phyloP scores from a whole-genome alignment of 2,888 invertebrate genomes.

The Erebia aethiops region DNA sequence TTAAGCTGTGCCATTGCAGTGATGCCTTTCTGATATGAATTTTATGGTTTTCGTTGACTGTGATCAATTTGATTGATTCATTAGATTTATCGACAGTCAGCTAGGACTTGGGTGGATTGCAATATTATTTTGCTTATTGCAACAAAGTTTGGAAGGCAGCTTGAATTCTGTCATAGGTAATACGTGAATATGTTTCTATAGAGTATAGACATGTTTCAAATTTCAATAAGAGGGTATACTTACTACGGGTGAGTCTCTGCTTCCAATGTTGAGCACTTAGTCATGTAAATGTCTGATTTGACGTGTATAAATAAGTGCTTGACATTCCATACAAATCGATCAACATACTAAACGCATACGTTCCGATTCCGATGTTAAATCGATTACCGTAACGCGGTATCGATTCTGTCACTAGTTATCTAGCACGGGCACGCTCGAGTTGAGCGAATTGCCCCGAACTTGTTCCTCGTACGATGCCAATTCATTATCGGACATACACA shows the following conservation, averaged over 20 bases:
- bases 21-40: too few species aligned
- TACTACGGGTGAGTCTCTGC: not conserved
- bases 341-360: slow-evolving; percentile 23
- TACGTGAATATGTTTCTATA: too few species aligned
- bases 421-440: slow-evolving; percentile 54
- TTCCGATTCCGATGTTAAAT: slow-evolving; percentile 32
- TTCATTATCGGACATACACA: slow-evolving; percentile 77
- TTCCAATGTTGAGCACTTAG: not conserved
- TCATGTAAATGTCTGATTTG: not conserved
- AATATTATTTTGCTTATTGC: too few species aligned
- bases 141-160: not conserved
- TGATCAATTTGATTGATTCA: too few species aligned
- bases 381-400: slow-evolving; percentile 40
- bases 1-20: too few species aligned
- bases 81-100: not conserved
- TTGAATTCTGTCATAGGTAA: not conserved
- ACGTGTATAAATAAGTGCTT: slow-evolving; percentile 6
- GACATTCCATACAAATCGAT: slow-evolving; percentile 30
- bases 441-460: slow-evolving; percentile 68
- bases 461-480: slow-evolving; percentile 72
- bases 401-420: slow-evolving; percentile 49
- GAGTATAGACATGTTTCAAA: too few species aligned
- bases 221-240: too few species aligned
- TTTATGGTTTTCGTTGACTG: too few species aligned
- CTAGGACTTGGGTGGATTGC: too few species aligned